These are phyloP conservation scores for Thryonomys swinderianus DNA, from an alignment of 2,113 vertebrate species.

Conservation along the genomic window DNA sequence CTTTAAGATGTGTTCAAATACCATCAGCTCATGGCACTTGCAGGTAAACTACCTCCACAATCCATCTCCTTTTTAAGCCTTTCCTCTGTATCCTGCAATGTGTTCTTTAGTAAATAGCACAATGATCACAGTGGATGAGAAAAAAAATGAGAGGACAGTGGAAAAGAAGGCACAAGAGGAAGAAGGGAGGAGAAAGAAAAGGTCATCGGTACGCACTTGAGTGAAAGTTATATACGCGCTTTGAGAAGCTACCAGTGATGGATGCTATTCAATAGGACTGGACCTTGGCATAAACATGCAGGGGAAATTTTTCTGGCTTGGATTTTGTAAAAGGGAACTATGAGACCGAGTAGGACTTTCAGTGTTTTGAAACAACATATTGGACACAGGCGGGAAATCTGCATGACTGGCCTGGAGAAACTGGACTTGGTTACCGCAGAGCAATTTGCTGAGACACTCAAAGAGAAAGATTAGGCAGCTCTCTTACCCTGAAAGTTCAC, in stretches of 20 bases:
- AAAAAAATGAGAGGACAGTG: background rate
- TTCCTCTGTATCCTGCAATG: background rate
- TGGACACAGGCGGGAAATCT: conserved; percentile 9
- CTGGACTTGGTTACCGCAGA: conserved; percentile 70
- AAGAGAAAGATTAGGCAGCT: conserved; percentile 54
- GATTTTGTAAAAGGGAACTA: background rate
- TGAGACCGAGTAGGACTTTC: background rate
- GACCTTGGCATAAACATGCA: background rate
- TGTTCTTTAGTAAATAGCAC: background rate
- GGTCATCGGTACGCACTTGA: background rate
- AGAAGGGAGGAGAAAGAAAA: background rate
- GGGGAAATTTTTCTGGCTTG: background rate
- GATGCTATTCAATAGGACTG: background rate
- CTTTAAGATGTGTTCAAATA: conserved; percentile 26
- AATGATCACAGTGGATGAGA: background rate
- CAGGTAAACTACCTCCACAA: background rate
- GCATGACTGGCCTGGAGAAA: background rate
- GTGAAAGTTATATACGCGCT: background rate
- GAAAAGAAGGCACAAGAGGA: background rate
- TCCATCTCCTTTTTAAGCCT: background rate
- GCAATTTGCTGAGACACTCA: conserved; percentile 78
- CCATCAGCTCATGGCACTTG: background rate
- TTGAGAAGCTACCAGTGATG: background rate
- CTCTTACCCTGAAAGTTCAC: conserved; percentile 77
- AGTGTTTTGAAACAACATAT: background rate